These are phyloP conservation scores for Camponotus fellah DNA, from an alignment of 2,888 invertebrate genomes.

Conservation along the genomic window DNA sequence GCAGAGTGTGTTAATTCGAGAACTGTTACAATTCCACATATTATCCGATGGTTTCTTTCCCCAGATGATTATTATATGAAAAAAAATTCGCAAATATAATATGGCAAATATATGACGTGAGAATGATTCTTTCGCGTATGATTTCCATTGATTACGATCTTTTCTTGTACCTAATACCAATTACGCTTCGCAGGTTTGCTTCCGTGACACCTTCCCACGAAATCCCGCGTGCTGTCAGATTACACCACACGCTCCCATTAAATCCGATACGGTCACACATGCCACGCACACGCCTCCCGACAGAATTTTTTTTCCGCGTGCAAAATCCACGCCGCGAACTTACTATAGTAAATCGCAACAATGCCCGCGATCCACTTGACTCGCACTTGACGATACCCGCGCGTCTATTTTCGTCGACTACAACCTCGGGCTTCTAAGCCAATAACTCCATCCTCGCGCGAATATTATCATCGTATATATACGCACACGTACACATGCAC, in stretches of 20 bases:
- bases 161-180: background rate
- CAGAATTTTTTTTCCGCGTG: background rate
- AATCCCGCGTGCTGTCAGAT: conserved; percentile 29
- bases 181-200: background rate
- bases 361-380: background rate
- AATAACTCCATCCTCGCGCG: background rate
- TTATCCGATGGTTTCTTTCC: background rate
- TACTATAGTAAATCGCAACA: background rate
- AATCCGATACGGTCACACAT: background rate
- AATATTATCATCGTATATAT: too few species aligned
- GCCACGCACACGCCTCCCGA: background rate
- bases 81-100: background rate
- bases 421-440: background rate
- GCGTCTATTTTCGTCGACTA: conserved; percentile 25
- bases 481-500: background rate
- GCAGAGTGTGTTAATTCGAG: background rate
- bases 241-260: conserved; percentile 12
- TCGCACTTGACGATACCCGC: background rate
- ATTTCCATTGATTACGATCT: conserved; percentile 13
- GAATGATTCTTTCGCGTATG: background rate
- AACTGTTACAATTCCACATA: background rate
- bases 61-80: background rate
- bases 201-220: conserved; percentile 17
- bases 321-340: background rate
- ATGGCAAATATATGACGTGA: background rate